Evolutionary conservation across 2,888 invertebrate genomes (phyloP).

Genomic region (Auanema freiburgensis): DNA sequence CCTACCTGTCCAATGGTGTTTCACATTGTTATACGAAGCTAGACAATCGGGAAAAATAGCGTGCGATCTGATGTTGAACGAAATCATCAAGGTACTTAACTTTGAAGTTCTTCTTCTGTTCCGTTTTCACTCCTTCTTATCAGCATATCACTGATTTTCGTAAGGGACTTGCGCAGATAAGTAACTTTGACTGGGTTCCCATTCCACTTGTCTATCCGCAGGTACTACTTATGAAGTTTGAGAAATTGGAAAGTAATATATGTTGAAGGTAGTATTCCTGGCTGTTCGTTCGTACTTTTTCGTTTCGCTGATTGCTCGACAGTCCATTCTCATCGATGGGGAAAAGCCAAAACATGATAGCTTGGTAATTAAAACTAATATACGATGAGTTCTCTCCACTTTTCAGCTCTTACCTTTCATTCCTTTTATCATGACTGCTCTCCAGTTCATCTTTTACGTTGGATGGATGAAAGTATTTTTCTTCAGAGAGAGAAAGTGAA

Average conservation of each 20-base stretch:
- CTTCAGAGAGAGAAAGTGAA: not conserved
- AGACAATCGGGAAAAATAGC: constrained; percentile 40
- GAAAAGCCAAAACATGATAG: constrained; percentile 32
- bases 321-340: constrained; percentile 51
- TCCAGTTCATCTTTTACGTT: constrained; percentile 55
- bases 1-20: constrained; percentile 48
- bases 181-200: constrained; percentile 55
- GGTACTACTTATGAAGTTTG: constrained; percentile 18
- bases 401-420: constrained; percentile 44
- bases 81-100: constrained; percentile 36
- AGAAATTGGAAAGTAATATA: constrained; percentile 1
- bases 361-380: constrained; percentile 13
- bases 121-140: not conserved
- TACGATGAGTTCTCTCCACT: not conserved
- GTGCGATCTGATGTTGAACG: constrained; percentile 48
- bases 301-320: constrained; percentile 56
- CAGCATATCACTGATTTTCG: constrained; percentile 43
- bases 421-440: constrained; percentile 55
- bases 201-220: constrained; percentile 59
- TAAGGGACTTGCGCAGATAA: constrained; percentile 41
- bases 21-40: constrained; percentile 41
- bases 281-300: constrained; percentile 59
- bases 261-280: constrained; percentile 57
- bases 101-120: not conserved
- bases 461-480: constrained; percentile 54